Evolutionary conservation across 2,797 vertebrate species (phyloP), one percentile per base, ranked within the genome.

Genomic region (Acrossocheilus wenchowensis): DNA sequence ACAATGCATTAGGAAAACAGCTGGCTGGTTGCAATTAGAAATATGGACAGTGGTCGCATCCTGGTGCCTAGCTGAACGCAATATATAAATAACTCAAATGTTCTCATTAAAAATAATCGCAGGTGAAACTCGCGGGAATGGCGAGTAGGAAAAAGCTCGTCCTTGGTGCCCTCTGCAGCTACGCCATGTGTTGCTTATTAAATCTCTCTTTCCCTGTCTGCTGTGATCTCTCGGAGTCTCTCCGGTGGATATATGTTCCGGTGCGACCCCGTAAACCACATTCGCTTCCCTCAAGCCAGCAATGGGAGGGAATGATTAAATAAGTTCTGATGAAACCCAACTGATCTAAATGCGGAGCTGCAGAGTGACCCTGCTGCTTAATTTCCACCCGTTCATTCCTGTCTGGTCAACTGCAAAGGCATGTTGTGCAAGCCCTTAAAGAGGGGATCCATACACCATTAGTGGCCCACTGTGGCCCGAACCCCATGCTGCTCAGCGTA

Each of bases 351-450:
- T 94, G 90, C 90, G 83, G 87, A 75, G 85, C 34, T 82, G 78
- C 81, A 83, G 84, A 74, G 66, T 41, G 81, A 92, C 92, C 91
- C 87, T 26, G 2, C 85, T 89, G 91, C 88, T 92, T 93, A 87
- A 62, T 86, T 86, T 88, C 79, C 77, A n/a, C 88, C 92, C 89
- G 88, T 89, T 90, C 91, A 93, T 94, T 95, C 92, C 91, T 94
- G 94, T 91, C 91, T 93, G 92, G 93, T 95, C 94, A 95, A 94
- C 94, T 95, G 94, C 92, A 91, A 92, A 93, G 89, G 91, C 88
- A 87, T 90, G 91, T 89, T 92, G 91, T 43, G 87, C 79, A 84
- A 83, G 91, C 91, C 91, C 89, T 92, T 93, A 92, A 92, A 93
- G 88, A 88, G 36, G 88, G 88, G 52, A 88, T 88, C 87, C 78